Evolutionary conservation across 2,888 invertebrate genomes (phyloP).

Genomic region (Scelioninae gen. 1): DNA sequence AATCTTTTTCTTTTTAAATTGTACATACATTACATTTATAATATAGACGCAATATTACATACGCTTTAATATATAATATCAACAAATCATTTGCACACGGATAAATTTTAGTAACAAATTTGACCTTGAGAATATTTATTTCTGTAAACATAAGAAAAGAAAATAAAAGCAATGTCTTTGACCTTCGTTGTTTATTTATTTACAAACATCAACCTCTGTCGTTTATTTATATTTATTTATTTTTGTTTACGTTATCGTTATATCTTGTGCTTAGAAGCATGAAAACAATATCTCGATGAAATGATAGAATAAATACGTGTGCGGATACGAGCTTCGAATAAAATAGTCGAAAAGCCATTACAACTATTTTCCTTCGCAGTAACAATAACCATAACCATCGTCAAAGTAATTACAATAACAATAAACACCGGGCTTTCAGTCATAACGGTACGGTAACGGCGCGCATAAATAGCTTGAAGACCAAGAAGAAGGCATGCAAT

Average conservation of each 20-base stretch:
- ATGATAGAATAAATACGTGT: constrained; percentile 47
- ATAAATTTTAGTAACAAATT: too few species aligned
- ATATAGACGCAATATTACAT: too few species aligned
- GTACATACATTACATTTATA: too few species aligned
- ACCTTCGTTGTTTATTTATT: not conserved
- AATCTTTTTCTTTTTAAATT: too few species aligned
- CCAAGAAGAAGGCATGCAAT: constrained; percentile 32
- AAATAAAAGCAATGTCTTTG: too few species aligned
- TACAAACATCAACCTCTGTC: not conserved
- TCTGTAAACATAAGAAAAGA: too few species aligned
- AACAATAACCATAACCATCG: constrained; percentile 68
- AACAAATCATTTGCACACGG: too few species aligned
- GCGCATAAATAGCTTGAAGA: constrained; percentile 50
- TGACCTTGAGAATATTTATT: too few species aligned
- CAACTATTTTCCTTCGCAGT: constrained; percentile 53
- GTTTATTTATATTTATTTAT: constrained; percentile 17
- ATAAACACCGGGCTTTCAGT: constrained; percentile 64
- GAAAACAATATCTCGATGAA: constrained; percentile 42
- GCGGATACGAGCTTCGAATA: constrained; percentile 28
- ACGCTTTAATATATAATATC: too few species aligned
- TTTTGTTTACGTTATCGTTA: constrained; percentile 42
- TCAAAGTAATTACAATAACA: constrained; percentile 67
- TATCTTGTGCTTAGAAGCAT: constrained; percentile 28
- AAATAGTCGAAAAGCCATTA: constrained; percentile 58
- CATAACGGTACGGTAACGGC: constrained; percentile 63